Evolutionary conservation across 2,113 vertebrate species (phyloP).

Genomic region (Sapajus apella): DNA sequence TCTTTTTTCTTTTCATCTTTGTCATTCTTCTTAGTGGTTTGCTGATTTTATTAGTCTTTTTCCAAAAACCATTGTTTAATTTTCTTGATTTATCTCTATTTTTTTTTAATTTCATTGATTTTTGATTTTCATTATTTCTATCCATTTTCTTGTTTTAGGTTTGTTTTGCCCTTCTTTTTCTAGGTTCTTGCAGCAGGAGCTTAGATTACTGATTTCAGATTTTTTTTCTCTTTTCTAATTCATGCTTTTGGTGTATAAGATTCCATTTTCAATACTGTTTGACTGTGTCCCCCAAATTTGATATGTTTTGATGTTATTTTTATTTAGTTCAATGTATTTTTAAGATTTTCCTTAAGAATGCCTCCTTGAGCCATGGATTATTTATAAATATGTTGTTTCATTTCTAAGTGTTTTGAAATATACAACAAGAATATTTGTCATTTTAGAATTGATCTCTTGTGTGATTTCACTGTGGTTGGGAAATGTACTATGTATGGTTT

Average conservation of each 20-base stretch:
- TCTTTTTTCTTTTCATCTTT: too few species aligned
- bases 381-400: not conserved
- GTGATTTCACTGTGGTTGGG: not conserved
- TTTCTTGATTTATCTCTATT: too few species aligned
- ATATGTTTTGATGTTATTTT: not conserved
- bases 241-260: not conserved
- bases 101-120: too few species aligned
- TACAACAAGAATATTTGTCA: not conserved
- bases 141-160: not conserved
- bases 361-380: not conserved
- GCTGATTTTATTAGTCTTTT: too few species aligned
- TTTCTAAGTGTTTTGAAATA: not conserved
- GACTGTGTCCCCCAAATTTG: not conserved
- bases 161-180: not conserved
- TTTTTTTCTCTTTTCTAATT: not conserved
- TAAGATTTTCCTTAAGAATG: not conserved
- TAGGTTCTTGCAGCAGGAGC: not conserved
- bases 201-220: not conserved
- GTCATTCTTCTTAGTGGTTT: too few species aligned
- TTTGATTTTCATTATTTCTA: not conserved
- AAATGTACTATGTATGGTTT: not conserved
- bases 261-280: not conserved
- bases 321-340: not conserved
- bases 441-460: not conserved
- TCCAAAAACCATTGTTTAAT: too few species aligned